Evolutionary conservation across 2,113 vertebrate genomes (phyloP).

Genomic region (Mungos mungo): DNA sequence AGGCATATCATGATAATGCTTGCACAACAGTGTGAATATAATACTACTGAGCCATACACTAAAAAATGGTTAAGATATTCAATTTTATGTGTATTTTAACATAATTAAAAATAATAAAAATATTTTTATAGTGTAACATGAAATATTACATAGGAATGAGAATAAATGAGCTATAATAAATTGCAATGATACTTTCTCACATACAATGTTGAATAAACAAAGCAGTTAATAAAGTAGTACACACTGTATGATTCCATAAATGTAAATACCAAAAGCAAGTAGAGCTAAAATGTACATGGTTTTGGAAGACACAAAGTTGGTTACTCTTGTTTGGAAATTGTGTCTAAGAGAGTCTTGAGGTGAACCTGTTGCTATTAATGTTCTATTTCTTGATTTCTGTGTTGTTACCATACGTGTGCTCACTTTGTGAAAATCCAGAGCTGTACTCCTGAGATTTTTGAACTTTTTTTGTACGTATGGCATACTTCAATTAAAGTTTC

Average conservation of each 20-base stretch:
- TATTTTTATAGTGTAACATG: not conserved
- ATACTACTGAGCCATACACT: not conserved
- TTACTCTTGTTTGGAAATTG: not conserved
- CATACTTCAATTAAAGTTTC: slow-evolving; percentile 18
- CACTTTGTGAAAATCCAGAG: slow-evolving; percentile 1
- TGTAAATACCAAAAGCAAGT: not conserved
- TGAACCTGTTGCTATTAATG: not conserved
- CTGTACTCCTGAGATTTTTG: not conserved
- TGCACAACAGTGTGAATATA: not conserved
- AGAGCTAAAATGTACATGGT: not conserved
- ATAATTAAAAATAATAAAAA: slow-evolving; percentile 29
- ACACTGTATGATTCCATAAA: not conserved
- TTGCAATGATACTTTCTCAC: not conserved
- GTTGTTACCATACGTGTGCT: not conserved
- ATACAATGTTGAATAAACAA: slow-evolving; percentile 6
- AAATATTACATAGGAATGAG: not conserved
- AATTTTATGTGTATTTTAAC: slow-evolving; percentile 16
- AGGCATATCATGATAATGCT: not conserved
- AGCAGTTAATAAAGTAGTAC: not conserved
- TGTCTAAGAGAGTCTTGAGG: not conserved
- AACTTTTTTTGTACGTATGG: not conserved
- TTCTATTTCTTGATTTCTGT: not conserved
- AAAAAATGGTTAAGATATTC: not conserved
- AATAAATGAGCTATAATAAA: slow-evolving; percentile 4
- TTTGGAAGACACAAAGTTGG: not conserved